These are phyloP conservation scores for Pseudopodoces humilis DNA, from an alignment of 2,113 vertebrate genomes.

Conservation along the genomic window DNA sequence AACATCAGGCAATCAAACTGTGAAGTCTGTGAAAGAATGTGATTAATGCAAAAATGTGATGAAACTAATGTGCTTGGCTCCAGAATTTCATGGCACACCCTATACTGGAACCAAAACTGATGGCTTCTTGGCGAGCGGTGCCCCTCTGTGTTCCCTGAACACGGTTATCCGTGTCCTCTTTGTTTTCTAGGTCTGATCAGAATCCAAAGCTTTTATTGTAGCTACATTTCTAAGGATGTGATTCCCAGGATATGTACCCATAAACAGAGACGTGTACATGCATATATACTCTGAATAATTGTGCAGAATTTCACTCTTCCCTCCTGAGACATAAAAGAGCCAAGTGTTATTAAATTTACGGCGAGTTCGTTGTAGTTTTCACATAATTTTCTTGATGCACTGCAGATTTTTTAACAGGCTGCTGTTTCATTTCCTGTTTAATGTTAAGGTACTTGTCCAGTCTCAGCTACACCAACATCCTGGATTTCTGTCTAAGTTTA, in stretches of 20 bases:
- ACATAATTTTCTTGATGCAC: constrained; percentile 55
- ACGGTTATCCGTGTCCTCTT: background rate
- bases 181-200: background rate
- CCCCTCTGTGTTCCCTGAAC: background rate
- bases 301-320: background rate
- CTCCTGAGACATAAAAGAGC: constrained; percentile 37
- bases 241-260: background rate
- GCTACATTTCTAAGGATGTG: background rate
- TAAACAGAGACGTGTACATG: background rate
- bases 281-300: background rate
- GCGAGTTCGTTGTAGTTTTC: constrained; percentile 24
- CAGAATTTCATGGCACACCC: constrained; percentile 19
- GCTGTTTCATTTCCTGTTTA: background rate
- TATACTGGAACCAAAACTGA: constrained; percentile 39
- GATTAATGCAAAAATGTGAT: constrained; percentile 68
- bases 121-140: constrained; percentile 40
- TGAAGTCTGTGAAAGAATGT: constrained; percentile 68
- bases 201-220: background rate
- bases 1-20: constrained; percentile 71
- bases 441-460: background rate
- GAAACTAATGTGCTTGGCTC: constrained; percentile 64
- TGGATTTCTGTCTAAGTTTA: background rate
- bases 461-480: background rate
- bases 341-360: constrained; percentile 48
- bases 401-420: constrained; percentile 50